These are phyloP conservation scores for Ceyx melanurus DNA, from an alignment of 2,113 vertebrate species.

Conservation along the genomic window DNA sequence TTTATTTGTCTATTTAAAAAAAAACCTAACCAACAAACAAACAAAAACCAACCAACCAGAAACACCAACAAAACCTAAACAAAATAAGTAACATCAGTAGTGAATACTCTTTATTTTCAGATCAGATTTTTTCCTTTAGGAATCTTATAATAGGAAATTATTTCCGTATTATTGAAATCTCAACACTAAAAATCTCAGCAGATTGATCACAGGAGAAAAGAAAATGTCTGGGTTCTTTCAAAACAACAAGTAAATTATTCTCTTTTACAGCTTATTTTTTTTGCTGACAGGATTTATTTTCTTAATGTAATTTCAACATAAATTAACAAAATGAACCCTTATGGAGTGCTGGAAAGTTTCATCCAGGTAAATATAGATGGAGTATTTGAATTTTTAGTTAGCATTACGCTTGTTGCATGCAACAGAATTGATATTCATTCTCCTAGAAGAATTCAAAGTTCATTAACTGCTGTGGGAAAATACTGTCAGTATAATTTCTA, in stretches of 20 bases:
- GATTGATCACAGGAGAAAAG: not conserved
- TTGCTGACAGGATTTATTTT: not conserved
- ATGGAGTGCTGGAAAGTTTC: not conserved
- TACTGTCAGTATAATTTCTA: not conserved
- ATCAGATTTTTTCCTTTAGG: not conserved
- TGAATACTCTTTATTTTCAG: not conserved
- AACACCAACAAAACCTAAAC: too few species aligned
- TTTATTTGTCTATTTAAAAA: not conserved
- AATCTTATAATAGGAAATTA: not conserved
- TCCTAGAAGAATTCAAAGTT: not conserved
- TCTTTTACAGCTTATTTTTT: not conserved
- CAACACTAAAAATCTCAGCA: not conserved
- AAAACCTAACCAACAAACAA: not conserved
- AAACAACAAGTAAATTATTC: not conserved
- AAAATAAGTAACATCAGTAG: not conserved
- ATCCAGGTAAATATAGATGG: not conserved
- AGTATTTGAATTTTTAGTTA: not conserved
- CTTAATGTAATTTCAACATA: not conserved
- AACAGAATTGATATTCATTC: not conserved
- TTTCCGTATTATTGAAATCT: not conserved
- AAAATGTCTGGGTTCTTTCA: not conserved
- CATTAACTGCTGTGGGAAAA: not conserved
- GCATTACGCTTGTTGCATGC: not conserved
- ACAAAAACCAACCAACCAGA: not conserved
- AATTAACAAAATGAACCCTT: not conserved